phyloP scores from a whole-genome alignment of 2,888 invertebrate species.

The Andrena haemorrhoa region DNA sequence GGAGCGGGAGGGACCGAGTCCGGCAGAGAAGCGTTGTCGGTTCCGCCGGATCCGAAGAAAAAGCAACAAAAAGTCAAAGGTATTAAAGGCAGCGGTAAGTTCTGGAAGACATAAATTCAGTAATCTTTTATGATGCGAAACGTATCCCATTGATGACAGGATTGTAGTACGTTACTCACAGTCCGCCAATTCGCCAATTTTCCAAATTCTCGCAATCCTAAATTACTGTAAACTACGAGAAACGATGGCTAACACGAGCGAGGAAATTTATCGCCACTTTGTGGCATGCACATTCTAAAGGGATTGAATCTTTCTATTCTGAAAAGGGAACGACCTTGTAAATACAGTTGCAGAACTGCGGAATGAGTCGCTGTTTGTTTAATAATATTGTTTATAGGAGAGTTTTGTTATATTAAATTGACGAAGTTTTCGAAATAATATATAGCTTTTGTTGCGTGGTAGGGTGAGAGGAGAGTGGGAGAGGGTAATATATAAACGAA shows the following conservation, averaged over 20 bases:
- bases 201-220: slow-evolving; percentile 31
- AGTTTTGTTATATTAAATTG: slow-evolving; percentile 41
- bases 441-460: slow-evolving; percentile 11
- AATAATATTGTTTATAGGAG: slow-evolving; percentile 30
- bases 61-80: slow-evolving; percentile 89
- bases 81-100: slow-evolving; percentile 89
- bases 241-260: slow-evolving; percentile 21
- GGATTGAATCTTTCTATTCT: slow-evolving; percentile 18
- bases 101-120: slow-evolving; percentile 86
- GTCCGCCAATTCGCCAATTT: slow-evolving; percentile 26
- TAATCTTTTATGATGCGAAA: slow-evolving; percentile 40
- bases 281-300: slow-evolving; percentile 20
- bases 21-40: slow-evolving; percentile 85
- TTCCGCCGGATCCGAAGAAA: slow-evolving; percentile 85
- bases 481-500: slow-evolving; percentile 53
- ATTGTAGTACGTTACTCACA: slow-evolving; percentile 24
- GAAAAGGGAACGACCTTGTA: slow-evolving; percentile 10
- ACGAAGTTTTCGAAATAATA: slow-evolving; percentile 29
- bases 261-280: slow-evolving; percentile 28
- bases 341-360: slow-evolving; percentile 31
- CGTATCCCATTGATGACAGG: slow-evolving; percentile 34
- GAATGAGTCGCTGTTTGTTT: slow-evolving; percentile 45
- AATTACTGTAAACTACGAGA: slow-evolving; percentile 29
- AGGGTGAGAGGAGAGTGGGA: slow-evolving; percentile 8
- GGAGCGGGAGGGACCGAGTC: slow-evolving; percentile 87